A percentile compares a stretch with the other conserved stretches of the same genome.
phyloP scores from a whole-genome alignment of 2,113 vertebrate species.

The Corythornis cristatus region DNA sequence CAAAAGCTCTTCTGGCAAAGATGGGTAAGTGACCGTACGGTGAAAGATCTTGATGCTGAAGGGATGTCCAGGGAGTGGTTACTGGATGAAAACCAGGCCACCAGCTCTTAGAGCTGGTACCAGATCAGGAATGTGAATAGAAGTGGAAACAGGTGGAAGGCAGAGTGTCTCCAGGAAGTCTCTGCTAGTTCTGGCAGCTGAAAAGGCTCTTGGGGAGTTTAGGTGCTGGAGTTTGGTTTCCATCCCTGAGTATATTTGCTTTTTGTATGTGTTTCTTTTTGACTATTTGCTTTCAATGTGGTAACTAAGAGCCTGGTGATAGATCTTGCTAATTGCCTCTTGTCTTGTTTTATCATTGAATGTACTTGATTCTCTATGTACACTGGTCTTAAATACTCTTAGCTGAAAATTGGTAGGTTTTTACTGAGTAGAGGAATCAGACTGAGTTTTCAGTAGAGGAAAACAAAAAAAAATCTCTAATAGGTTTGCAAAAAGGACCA shows the following conservation, averaged over 20 bases:
- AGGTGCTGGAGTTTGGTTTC: neutral
- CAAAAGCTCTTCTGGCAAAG: neutral
- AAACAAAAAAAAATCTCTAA: accelerated
- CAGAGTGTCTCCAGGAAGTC: neutral
- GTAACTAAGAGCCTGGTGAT: neutral
- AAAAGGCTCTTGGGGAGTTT: neutral
- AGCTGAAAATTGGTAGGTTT: neutral
- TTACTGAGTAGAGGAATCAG: neutral
- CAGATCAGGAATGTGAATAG: neutral
- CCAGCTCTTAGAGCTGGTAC: neutral
- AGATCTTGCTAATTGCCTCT: neutral
- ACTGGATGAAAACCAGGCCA: neutral
- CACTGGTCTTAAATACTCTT: neutral
- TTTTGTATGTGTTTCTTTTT: neutral
- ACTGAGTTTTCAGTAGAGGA: neutral
- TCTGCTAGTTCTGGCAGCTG: neutral
- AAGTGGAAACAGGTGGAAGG: neutral
- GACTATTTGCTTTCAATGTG: neutral
- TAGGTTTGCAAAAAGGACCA: neutral
- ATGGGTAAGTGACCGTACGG: neutral
- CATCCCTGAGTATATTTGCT: neutral
- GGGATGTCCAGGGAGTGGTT: neutral
- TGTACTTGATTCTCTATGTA: neutral
- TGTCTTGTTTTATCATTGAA: neutral
- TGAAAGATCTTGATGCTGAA: neutral